Evolutionary conservation across 2,888 invertebrate species (phyloP).

Genomic region (Phymatocera aterrima): DNA sequence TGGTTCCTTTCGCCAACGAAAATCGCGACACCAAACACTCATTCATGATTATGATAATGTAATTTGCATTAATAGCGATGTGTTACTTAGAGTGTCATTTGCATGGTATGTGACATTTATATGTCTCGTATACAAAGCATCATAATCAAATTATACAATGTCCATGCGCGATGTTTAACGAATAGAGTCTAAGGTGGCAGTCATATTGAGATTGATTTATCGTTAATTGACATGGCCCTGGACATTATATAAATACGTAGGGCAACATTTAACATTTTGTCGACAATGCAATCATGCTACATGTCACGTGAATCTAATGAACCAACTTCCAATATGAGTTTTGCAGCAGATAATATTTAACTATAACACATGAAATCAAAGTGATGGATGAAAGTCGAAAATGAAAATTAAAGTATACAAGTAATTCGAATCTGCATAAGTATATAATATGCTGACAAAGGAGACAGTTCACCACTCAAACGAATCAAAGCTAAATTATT

Average conservation of each 20-base stretch:
- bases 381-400: neutral
- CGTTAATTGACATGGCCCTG: neutral
- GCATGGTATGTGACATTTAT: constrained; percentile 25
- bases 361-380: neutral
- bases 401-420: neutral
- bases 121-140: constrained; percentile 36
- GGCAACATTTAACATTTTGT: constrained; percentile 41
- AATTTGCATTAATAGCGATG: constrained; percentile 24
- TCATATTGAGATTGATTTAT: neutral
- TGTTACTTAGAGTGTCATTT: constrained; percentile 34
- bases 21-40: constrained; percentile 34
- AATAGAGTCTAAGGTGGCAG: neutral
- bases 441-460: neutral
- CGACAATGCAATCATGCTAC: constrained; percentile 43
- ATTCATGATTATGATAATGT: constrained; percentile 29
- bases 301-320: constrained; percentile 30
- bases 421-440: neutral
- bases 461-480: neutral
- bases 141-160: constrained; percentile 23
- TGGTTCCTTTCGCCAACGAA: constrained; percentile 25
- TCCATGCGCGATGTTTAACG: constrained; percentile 11
- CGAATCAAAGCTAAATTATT: neutral
- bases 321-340: constrained; percentile 12
- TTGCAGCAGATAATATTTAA: neutral
- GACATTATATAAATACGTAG: constrained; percentile 35